phyloP scores from a whole-genome alignment of 2,888 invertebrate genomes.

The Agonum fuliginosum region DNA sequence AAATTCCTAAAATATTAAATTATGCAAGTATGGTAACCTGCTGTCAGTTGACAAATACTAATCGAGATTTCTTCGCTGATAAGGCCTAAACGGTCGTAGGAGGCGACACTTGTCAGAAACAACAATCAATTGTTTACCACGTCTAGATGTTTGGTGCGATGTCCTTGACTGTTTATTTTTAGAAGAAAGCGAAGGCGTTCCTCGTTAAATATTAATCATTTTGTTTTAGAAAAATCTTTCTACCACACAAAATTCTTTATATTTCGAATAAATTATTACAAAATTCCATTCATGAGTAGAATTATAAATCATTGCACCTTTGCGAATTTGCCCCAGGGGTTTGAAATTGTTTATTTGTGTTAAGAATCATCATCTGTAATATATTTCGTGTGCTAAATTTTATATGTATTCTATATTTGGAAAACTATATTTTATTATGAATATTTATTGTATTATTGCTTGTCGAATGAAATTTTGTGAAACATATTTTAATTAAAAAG shows the following conservation, averaged over 20 bases:
- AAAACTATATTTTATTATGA: not conserved
- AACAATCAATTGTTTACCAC: slow-evolving; percentile 56
- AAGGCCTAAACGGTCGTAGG: slow-evolving; percentile 44
- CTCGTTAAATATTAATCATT: slow-evolving; percentile 48
- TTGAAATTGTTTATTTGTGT: slow-evolving; percentile 14
- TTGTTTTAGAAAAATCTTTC: slow-evolving; percentile 35
- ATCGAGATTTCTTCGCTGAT: slow-evolving; percentile 24
- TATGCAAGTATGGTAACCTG: slow-evolving; percentile 8
- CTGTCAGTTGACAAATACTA: slow-evolving; percentile 41
- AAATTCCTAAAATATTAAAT: slow-evolving; percentile 21
- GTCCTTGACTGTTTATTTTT: slow-evolving; percentile 51
- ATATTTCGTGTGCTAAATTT: not conserved
- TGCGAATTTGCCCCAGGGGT: slow-evolving; percentile 10
- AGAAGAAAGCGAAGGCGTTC: slow-evolving; percentile 44
- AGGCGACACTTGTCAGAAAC: slow-evolving; percentile 55
- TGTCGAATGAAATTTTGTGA: too few relatives aligned
- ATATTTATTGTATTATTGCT: too few relatives aligned
- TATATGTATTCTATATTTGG: not conserved
- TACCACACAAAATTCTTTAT: slow-evolving; percentile 29
- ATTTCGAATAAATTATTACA: slow-evolving; percentile 20
- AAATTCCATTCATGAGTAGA: slow-evolving; percentile 24
- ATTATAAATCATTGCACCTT: not conserved
- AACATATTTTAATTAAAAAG: not conserved
- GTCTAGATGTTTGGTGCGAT: slow-evolving; percentile 23
- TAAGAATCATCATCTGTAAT: not conserved